Evolutionary conservation across 2,113 vertebrate genomes (phyloP).

Genomic region (Acrocephalus arundinaceus): DNA sequence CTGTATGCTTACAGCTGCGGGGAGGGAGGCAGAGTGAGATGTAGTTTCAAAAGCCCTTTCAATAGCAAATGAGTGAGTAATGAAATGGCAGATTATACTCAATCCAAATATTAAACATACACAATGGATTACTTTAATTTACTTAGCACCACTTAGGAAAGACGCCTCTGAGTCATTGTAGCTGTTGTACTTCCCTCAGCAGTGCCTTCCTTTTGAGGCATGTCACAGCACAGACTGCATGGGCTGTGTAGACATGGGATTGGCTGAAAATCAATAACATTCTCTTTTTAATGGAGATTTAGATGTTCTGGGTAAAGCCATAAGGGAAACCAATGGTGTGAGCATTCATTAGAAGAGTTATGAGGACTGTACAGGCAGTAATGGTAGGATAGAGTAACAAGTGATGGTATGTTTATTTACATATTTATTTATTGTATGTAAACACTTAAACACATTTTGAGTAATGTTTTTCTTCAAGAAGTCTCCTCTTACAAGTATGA

Average conservation of each 20-base stretch:
- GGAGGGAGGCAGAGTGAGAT: not conserved
- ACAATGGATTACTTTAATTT: not conserved
- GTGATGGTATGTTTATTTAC: not conserved
- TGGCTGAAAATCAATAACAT: not conserved
- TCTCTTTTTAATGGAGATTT: not conserved
- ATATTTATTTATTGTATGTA: not conserved
- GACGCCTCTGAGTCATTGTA: not conserved
- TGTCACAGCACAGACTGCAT: not conserved
- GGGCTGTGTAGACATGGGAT: not conserved
- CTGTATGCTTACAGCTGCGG: not conserved
- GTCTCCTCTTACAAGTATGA: not conserved
- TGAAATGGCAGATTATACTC: not conserved
- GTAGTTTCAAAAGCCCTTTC: not conserved
- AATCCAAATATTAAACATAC: not conserved
- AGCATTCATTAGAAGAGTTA: not conserved
- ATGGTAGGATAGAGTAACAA: not conserved
- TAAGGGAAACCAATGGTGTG: not conserved
- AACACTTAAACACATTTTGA: not conserved
- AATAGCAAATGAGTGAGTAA: not conserved
- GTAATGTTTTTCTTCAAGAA: not conserved
- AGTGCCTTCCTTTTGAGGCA: not conserved
- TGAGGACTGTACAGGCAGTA: not conserved
- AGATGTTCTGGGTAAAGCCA: not conserved
- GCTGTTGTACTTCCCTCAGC: not conserved
- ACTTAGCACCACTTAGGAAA: not conserved